Conservation (phyloP, 2,888 invertebrate species). For the Lacanobia wlatinum region DNA sequence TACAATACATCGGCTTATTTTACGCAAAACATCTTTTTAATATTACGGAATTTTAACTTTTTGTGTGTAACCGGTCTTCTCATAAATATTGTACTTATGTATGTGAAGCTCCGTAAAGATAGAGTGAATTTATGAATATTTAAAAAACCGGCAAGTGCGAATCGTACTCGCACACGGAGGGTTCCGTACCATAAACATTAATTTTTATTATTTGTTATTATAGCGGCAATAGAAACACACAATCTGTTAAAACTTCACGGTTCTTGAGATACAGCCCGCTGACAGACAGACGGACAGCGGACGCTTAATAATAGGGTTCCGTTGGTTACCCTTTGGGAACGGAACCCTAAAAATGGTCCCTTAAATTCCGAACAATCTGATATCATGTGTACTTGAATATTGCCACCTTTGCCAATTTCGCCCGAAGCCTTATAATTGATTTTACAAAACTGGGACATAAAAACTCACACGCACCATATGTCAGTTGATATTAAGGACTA, state of each 20-base stretch:
- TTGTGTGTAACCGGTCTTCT: conserved; percentile 43
- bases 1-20: conserved; percentile 54
- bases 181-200: no score
- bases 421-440: conserved; percentile 40
- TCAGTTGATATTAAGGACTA: conserved; percentile 18
- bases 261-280: no score
- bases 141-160: conserved; percentile 30
- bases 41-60: conserved; percentile 37
- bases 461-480: conserved; percentile 37
- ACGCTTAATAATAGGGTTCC: no score
- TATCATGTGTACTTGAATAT: neutral
- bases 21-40: conserved; percentile 50
- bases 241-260: no score
- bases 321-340: no score
- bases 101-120: no score
- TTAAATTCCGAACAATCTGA: neutral
- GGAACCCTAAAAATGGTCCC: no score
- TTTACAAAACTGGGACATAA: conserved; percentile 27
- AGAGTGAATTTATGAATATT: conserved; percentile 57
- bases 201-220: no score
- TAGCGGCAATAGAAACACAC: no score
- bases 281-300: no score
- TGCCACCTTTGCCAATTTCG: conserved; percentile 1
- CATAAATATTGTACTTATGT: no score
- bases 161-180: no score